These are phyloP conservation scores for Laticauda laticaudata DNA, from an alignment of 2,113 vertebrate genomes.

Conservation along the genomic window DNA sequence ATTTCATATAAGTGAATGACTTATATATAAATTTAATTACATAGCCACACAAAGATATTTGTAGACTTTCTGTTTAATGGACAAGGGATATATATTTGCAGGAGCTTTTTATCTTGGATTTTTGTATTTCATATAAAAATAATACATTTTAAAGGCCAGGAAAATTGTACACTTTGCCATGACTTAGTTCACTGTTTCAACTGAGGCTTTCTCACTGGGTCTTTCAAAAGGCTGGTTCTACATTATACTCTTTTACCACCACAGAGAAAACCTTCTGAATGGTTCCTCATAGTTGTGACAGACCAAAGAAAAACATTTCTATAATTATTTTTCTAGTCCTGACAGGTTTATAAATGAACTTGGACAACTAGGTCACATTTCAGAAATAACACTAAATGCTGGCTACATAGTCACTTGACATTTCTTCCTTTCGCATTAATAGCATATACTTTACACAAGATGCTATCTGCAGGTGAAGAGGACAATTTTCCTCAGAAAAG, in stretches of 20 bases:
- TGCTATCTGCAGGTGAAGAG: conserved; percentile 20
- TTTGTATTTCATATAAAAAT: neutral
- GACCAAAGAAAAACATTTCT: conserved; percentile 25
- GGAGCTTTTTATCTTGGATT: neutral
- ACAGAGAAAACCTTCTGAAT: neutral
- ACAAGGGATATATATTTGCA: neutral
- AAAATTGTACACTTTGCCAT: neutral
- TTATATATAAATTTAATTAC: neutral
- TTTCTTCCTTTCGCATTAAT: conserved; percentile 28
- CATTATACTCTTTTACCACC: neutral
- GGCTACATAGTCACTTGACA: conserved; percentile 26
- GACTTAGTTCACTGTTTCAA: neutral
- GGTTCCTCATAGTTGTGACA: neutral
- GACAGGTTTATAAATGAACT: conserved; percentile 3
- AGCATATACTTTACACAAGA: conserved; percentile 35
- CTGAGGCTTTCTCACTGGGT: neutral
- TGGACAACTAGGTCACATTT: neutral
- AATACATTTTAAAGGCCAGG: neutral
- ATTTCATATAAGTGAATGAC: neutral
- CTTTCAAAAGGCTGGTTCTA: neutral
- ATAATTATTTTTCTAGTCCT: neutral
- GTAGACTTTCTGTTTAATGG: neutral
- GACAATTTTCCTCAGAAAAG: conserved; percentile 49
- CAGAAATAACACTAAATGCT: conserved; percentile 21
- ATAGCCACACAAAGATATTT: neutral